These are phyloP conservation scores for Aplocera efformata DNA, from an alignment of 2,888 invertebrate genomes.

Conservation along the genomic window DNA sequence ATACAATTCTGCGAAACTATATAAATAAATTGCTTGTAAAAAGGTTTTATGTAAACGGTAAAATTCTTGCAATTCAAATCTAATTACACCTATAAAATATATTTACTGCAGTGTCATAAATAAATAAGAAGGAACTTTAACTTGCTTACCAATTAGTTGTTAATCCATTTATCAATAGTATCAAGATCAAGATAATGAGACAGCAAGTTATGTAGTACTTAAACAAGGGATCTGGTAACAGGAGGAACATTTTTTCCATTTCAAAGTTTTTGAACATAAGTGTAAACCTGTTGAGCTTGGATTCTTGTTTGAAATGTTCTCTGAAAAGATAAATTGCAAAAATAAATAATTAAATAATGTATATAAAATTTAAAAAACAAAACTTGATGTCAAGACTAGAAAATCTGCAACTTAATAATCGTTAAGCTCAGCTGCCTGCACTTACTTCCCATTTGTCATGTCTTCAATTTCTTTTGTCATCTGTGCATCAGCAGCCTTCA, in stretches of 20 bases:
- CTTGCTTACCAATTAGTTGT: slow-evolving; percentile 63
- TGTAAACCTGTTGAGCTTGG: slow-evolving; percentile 77
- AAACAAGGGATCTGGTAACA: slow-evolving; percentile 90
- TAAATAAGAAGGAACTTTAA: too few species aligned
- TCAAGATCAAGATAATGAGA: slow-evolving; percentile 54
- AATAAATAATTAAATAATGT: background rate
- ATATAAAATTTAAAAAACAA: slow-evolving; percentile 4
- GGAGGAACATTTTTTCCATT: slow-evolving; percentile 86
- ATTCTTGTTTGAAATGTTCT: slow-evolving; percentile 83
- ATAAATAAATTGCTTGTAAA: too few species aligned
- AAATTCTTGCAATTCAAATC: too few species aligned
- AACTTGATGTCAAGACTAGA: too few species aligned
- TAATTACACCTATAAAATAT: too few species aligned
- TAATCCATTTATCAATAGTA: slow-evolving; percentile 58
- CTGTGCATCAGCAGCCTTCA: slow-evolving; percentile 85
- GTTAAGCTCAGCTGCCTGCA: too few species aligned
- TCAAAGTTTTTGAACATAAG: slow-evolving; percentile 70
- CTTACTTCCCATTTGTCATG: slow-evolving; percentile 89
- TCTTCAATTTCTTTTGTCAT: slow-evolving; percentile 90
- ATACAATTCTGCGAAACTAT: too few species aligned
- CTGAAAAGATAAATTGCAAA: slow-evolving; percentile 68
- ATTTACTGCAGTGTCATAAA: too few species aligned
- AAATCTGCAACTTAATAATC: too few species aligned
- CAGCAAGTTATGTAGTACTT: slow-evolving; percentile 84
- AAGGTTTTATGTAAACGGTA: too few species aligned